phyloP scores from a whole-genome alignment of 2,888 invertebrate genomes.

The Priocnemis perturbator region DNA sequence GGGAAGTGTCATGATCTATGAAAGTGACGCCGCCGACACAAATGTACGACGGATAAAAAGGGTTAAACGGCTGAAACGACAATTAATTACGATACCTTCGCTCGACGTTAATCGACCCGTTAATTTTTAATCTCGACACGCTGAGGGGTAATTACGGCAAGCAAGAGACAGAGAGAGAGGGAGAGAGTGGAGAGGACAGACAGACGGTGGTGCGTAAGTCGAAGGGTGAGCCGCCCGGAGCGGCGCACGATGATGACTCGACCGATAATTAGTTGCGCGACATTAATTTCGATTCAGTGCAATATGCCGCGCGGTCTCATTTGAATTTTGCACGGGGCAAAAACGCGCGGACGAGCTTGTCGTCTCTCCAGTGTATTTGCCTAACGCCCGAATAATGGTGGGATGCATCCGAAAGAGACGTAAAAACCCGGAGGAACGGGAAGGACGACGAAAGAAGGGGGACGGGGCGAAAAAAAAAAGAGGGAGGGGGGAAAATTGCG shows the following conservation, averaged over 20 bases:
- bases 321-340: constrained; percentile 70
- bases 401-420: constrained; percentile 53
- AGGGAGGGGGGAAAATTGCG: constrained; percentile 4
- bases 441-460: constrained; percentile 37
- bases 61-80: not conserved
- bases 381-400: constrained; percentile 72
- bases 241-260: constrained; percentile 47
- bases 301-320: constrained; percentile 72
- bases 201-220: too few relatives aligned
- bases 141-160: constrained; percentile 17
- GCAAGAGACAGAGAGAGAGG: constrained; percentile 15
- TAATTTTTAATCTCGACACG: constrained; percentile 13
- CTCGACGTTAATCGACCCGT: constrained; percentile 20
- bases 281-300: constrained; percentile 74
- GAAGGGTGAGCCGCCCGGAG: not conserved
- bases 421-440: constrained; percentile 36
- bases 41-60: not conserved
- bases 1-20: too few relatives aligned
- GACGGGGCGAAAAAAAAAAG: constrained; percentile 31
- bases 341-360: constrained; percentile 64
- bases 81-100: not conserved
- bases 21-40: too few relatives aligned
- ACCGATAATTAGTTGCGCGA: constrained; percentile 70
- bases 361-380: constrained; percentile 69
- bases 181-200: constrained; percentile 21